These are phyloP conservation scores for Channa argus DNA, from an alignment of 2,113 vertebrate species.

Conservation along the genomic window DNA sequence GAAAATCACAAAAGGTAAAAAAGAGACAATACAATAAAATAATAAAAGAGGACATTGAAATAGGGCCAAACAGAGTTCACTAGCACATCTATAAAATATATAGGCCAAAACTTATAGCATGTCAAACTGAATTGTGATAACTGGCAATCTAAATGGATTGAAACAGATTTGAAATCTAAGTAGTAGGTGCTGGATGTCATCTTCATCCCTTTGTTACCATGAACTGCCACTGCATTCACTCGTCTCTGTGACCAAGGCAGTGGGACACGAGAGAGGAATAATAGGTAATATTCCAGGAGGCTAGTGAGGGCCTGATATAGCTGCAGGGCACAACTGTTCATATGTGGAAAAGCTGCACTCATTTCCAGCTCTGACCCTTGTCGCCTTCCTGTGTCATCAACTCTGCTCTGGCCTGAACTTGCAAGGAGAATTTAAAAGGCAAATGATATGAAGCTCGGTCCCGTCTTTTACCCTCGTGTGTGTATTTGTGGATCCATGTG, in stretches of 20 bases:
- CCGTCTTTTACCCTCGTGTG: conserved; percentile 10
- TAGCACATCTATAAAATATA: conserved; percentile 22
- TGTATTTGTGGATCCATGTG: conserved; percentile 14
- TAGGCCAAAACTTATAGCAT: conserved; percentile 31
- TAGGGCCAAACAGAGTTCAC: conserved; percentile 53
- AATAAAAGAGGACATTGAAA: too few relatives aligned
- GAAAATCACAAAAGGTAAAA: too few relatives aligned
- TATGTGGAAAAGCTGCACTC: conserved; percentile 55
- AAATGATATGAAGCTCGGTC: conserved; percentile 58
- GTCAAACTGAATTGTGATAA: conserved; percentile 33
- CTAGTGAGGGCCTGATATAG: conserved; percentile 34
- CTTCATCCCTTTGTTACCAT: conserved; percentile 49
- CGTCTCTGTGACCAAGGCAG: conserved; percentile 59
- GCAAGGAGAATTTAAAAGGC: conserved; percentile 63
- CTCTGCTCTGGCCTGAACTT: conserved; percentile 47
- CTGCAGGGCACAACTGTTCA: conserved; percentile 52
- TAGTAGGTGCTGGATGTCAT: conserved; percentile 43
- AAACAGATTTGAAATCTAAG: conserved; percentile 34
- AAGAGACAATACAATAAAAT: too few relatives aligned
- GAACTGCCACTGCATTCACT: conserved; percentile 53
- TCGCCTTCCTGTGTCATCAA: conserved; percentile 50
- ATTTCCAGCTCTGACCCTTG: conserved; percentile 52
- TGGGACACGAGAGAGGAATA: conserved; percentile 43
- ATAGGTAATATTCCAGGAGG: conserved; percentile 71
- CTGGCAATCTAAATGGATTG: neutral